phyloP scores from a whole-genome alignment of 1,140 invertebrate genomes.

The Plutomurus gul region DNA sequence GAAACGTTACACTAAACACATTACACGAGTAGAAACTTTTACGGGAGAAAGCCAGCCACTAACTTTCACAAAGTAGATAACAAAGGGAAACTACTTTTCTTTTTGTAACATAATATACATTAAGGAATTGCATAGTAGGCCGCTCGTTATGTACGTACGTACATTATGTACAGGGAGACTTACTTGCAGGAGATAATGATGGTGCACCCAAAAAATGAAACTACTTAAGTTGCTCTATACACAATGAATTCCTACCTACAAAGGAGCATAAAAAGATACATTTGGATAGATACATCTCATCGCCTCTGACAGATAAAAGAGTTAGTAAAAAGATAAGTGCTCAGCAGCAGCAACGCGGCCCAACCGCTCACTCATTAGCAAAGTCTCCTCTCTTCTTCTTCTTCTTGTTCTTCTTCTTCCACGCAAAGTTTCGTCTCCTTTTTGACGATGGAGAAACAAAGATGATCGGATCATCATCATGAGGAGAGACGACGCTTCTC shows the following conservation, averaged over 20 bases:
- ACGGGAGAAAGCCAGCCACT: background rate
- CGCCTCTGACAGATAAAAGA: background rate
- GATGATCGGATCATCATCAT: slow-evolving; percentile 2
- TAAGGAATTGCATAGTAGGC: no score
- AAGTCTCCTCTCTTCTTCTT: no score
- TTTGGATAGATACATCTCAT: background rate
- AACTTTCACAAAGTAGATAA: slow-evolving; percentile 8
- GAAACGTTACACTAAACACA: no score
- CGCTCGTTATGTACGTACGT: no score
- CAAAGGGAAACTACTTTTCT: background rate
- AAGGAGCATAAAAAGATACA: background rate
- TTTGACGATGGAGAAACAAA: background rate
- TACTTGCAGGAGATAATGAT: background rate
- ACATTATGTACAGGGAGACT: no score
- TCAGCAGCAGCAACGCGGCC: no score
- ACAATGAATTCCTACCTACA: no score
- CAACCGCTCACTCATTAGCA: background rate
- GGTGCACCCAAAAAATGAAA: slow-evolving; percentile 13
- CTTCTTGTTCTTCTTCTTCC: no score
- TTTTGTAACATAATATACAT: no score
- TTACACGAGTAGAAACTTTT: background rate
- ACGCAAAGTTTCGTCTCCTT: background rate
- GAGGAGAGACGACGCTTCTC: no score
- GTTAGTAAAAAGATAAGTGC: slow-evolving; percentile 3
- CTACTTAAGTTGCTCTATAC: slow-evolving; percentile 1